Evolutionary conservation across 2,113 vertebrate species (phyloP).

Genomic region (Seriola dumerili): DNA sequence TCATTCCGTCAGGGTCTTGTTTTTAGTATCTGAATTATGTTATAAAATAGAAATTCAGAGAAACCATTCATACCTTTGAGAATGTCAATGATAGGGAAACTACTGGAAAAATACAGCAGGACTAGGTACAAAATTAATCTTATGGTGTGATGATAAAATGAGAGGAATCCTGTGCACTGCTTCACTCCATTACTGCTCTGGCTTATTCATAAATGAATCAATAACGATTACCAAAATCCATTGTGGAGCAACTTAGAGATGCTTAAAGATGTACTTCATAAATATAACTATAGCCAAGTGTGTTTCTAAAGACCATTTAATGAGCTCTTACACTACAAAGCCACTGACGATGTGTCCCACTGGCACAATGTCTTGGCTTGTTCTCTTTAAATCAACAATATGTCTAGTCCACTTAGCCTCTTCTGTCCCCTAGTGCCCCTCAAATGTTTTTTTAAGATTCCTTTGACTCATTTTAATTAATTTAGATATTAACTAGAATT

Average conservation of each 20-base stretch:
- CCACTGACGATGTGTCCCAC: slow-evolving; percentile 7
- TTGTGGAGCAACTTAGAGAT: background rate
- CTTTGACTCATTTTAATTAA: background rate
- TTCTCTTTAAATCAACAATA: slow-evolving; percentile 4
- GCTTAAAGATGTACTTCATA: background rate
- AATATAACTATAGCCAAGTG: slow-evolving; percentile 15
- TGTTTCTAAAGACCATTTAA: slow-evolving; percentile 24
- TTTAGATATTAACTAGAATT: too few species aligned
- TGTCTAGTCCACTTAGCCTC: background rate
- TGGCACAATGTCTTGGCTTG: background rate
- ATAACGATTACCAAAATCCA: slow-evolving; percentile 5
- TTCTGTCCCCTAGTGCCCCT: background rate
- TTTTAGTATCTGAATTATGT: background rate
- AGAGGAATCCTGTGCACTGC: background rate
- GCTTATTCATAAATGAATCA: background rate
- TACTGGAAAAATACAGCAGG: background rate
- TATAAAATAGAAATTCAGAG: background rate
- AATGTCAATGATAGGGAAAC: background rate
- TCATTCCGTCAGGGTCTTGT: background rate
- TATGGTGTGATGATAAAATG: background rate
- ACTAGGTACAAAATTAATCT: background rate
- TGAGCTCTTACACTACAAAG: slow-evolving; percentile 11
- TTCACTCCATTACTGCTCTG: background rate
- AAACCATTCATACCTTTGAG: background rate
- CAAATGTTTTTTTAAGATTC: background rate